Evolutionary conservation across 2,888 invertebrate genomes (phyloP).

Genomic region (Acholoe squamosa): DNA sequence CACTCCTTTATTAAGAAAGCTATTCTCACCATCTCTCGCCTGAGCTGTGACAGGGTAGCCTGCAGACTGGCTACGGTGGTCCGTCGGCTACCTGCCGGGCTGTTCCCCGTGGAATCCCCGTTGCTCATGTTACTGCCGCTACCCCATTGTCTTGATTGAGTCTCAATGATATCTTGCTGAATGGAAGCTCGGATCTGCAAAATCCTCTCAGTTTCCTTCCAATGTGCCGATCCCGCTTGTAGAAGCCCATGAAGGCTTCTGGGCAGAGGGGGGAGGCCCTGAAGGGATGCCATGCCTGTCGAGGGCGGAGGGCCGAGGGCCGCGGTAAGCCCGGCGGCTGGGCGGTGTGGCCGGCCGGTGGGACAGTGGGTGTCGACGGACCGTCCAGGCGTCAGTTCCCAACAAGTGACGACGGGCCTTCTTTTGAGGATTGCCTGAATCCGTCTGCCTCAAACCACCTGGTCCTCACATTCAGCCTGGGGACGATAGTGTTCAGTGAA

Average conservation of each 20-base stretch:
- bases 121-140: not conserved
- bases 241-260: conserved; percentile 60
- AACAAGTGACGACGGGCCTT: not conserved
- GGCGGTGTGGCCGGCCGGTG: not conserved
- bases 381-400: not conserved
- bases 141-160: not conserved
- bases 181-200: conserved; percentile 61
- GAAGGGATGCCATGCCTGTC: conserved; percentile 42
- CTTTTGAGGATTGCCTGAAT: not conserved
- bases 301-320: not conserved
- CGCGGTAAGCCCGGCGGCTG: too few relatives aligned
- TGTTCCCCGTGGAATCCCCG: conserved; percentile 19
- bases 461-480: not conserved
- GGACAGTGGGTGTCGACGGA: not conserved
- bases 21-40: conserved; percentile 62
- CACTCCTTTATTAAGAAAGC: not conserved
- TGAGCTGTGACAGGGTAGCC: conserved; percentile 57
- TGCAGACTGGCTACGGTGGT: conserved; percentile 46
- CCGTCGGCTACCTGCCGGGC: conserved; percentile 28
- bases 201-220: conserved; percentile 64
- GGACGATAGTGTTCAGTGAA: not conserved
- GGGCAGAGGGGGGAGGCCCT: conserved; percentile 64
- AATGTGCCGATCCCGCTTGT: conserved; percentile 51
- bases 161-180: conserved; percentile 57
- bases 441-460: not conserved